These are phyloP conservation scores for Cichlasoma orientale DNA, from an alignment of 2,797 vertebrate species.

Conservation along the genomic window DNA sequence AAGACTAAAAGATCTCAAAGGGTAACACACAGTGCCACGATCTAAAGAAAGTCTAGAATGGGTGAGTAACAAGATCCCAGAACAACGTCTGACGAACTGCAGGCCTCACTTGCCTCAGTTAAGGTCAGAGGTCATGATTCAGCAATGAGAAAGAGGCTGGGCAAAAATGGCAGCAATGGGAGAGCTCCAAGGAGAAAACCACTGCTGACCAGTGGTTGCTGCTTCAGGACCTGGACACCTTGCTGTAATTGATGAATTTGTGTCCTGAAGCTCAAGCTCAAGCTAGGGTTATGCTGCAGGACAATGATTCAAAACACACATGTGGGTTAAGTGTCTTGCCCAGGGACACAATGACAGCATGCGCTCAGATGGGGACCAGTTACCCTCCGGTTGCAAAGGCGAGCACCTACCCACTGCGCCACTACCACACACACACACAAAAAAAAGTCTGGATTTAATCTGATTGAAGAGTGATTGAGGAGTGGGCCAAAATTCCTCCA, in stretches of 20 bases:
- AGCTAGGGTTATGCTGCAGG: too few species aligned
- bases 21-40: rapidly evolving
- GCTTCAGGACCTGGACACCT: neutral
- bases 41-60: neutral
- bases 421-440: too few species aligned
- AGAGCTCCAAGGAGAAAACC: neutral
- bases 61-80: neutral
- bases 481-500: neutral
- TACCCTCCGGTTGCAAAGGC: too few species aligned
- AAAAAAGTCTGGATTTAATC: too few species aligned
- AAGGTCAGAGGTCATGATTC: neutral
- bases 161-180: too few species aligned
- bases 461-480: too few species aligned
- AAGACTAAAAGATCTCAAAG: neutral
- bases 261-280: too few species aligned
- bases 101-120: neutral
- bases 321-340: too few species aligned
- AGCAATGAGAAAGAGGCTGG: neutral
- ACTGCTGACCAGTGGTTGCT: neutral
- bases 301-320: neutral
- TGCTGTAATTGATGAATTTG: neutral
- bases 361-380: too few species aligned
- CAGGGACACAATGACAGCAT: too few species aligned
- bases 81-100: neutral
- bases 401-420: too few species aligned